Base-by-base conservation (phyloP, 2,113 vertebrate species). In the Marmota monax region DNA sequence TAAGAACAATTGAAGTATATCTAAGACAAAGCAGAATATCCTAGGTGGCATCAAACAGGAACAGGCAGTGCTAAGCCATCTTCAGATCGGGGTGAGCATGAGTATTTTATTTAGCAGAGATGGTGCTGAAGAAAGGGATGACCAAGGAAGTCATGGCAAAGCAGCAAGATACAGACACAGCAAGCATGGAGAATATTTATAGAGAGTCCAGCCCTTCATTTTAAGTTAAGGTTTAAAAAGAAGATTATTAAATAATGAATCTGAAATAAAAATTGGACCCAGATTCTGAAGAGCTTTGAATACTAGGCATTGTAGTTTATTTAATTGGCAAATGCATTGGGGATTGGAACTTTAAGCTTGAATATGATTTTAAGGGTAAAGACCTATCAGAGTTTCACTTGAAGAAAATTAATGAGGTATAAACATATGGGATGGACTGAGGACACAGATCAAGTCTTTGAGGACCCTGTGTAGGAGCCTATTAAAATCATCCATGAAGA, bases 281-380 rank as follows among this genome's bases (percentile, higher is more conserved):
- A 95, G 58, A 48, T 93, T 79, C 29, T 23, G 45, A 93, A 94
- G 58, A 51, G 39, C 6, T 83, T 76, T 91, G 70, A 79, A 48
- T 76, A 39, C 20, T 32, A 48, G 48, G 34, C 7, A 4, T 84
- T 79, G 12, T 84, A 69, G 65, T 48, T 88, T 87, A 45, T 83
- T 76, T 90, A 56, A 14, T 69, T 94, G 72, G 23, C 39, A 92
- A 53, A 56, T 74, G 5, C 37, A 23, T 7, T 76, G 53, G 17
- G 4, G 32, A 16, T 69, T 58, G 72, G 72, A 83, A 32, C 37
- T 70, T 39, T 93, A 79, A 84, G 1, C 1, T 29, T 79, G 34
- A 92, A 34, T 90, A 76, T 80, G 39, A 17, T 42, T 84, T 95
- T 84, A 91, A 76, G 48, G 70, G 17, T 77, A 84, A 92, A 94